Evolutionary conservation across 2,888 invertebrate species (phyloP).

Genomic region (Bombylius major): DNA sequence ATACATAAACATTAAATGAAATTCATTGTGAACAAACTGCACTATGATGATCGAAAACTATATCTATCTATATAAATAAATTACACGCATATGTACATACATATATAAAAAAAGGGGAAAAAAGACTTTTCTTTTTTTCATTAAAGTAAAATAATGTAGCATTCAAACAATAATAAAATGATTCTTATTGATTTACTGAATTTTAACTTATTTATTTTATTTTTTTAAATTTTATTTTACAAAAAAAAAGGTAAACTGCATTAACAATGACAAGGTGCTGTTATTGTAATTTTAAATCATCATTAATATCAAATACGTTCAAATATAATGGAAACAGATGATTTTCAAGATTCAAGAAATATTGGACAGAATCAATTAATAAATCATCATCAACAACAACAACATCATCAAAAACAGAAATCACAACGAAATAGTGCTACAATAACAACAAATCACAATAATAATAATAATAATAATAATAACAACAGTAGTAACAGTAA

Average conservation of each 20-base stretch:
- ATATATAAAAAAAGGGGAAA: no score
- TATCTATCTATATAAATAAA: no score
- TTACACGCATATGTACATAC: no score
- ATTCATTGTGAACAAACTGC: no score
- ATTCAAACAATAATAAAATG: no score
- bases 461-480: neutral
- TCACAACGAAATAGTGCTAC: constrained; percentile 11
- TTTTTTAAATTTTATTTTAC: neutral
- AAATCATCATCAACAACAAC: constrained; percentile 12
- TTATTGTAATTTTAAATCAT: neutral
- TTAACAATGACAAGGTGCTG: neutral
- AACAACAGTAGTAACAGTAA: no score
- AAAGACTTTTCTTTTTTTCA: no score
- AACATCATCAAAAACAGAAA: constrained; percentile 3
- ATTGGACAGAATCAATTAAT: neutral
- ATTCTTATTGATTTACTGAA: no score
- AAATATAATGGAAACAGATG: neutral
- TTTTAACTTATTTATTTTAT: neutral
- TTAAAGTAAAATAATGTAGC: no score
- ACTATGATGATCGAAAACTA: no score
- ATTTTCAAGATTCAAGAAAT: neutral
- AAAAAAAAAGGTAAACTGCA: neutral
- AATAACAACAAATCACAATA: neutral
- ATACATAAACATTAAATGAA: no score
- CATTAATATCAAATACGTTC: neutral